A percentile compares a stretch with the other conserved stretches of the same genome.
These are phyloP conservation scores for Enteromius mattozi DNA, from an alignment of 2,797 vertebrate species.

Conservation along the genomic window DNA sequence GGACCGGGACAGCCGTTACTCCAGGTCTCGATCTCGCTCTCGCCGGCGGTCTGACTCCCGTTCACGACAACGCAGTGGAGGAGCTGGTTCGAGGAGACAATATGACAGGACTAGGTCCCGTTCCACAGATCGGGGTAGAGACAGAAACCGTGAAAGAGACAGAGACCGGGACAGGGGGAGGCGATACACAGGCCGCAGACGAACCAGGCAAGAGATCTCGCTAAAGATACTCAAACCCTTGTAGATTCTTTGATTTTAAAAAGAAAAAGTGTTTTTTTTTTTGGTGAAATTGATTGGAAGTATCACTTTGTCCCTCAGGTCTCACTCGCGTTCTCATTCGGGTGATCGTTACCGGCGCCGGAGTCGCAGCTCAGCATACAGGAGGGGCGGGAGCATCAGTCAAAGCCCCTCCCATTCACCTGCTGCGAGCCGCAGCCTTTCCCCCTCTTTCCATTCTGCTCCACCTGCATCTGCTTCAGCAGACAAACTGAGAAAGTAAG, in stretches of 20 bases:
- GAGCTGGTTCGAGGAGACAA: constrained; percentile 75
- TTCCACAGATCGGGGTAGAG: constrained; percentile 73
- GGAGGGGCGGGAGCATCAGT: constrained; percentile 82
- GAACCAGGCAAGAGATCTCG: constrained; percentile 77
- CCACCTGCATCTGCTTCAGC: constrained; percentile 78
- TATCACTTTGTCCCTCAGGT: constrained; percentile 48
- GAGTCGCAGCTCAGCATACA: constrained; percentile 74
- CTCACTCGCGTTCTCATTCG: constrained; percentile 85
- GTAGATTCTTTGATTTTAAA: neutral
- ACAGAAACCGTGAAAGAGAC: constrained; percentile 67
- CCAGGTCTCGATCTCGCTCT: constrained; percentile 79
- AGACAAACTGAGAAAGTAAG: constrained; percentile 97
- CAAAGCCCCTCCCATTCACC: constrained; percentile 79
- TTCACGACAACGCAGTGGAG: constrained; percentile 73
- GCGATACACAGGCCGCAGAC: constrained; percentile 79
- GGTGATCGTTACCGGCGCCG: constrained; percentile 79
- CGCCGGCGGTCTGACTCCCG: constrained; percentile 76
- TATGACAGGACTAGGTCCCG: constrained; percentile 80
- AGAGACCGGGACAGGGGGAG: constrained; percentile 71
- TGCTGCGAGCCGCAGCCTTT: constrained; percentile 78
- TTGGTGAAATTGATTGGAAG: neutral
- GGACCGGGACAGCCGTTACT: constrained; percentile 78
- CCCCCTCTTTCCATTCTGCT: constrained; percentile 77
- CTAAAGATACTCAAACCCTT: neutral
- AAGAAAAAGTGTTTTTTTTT: neutral